These are phyloP conservation scores for Arrhamphus sclerolepis DNA, from an alignment of 2,797 vertebrate species.

Conservation along the genomic window DNA sequence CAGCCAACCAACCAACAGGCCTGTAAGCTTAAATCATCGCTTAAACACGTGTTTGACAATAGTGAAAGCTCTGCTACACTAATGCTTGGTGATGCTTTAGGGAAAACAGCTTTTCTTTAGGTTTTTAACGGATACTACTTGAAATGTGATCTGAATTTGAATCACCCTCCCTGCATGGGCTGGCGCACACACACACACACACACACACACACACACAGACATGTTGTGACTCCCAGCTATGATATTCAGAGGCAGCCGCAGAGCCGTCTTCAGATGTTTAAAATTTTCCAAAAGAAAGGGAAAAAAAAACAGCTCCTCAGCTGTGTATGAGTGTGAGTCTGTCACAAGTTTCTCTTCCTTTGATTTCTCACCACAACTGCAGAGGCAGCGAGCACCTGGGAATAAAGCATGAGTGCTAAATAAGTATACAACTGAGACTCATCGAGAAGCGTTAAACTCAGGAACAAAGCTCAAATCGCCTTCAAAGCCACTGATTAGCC, in stretches of 20 bases:
- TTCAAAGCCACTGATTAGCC: slow-evolving; percentile 23
- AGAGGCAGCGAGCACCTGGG: slow-evolving; percentile 37
- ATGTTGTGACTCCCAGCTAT: slow-evolving; percentile 46
- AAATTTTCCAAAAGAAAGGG: slow-evolving; percentile 35
- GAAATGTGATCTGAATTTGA: slow-evolving; percentile 53
- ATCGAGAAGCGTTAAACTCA: slow-evolving; percentile 18
- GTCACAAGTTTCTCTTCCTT: slow-evolving; percentile 44
- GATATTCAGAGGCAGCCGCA: slow-evolving; percentile 38
- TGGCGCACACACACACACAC: background rate
- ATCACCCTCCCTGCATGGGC: slow-evolving; percentile 20
- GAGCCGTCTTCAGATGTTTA: slow-evolving; percentile 43
- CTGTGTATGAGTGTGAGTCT: slow-evolving; percentile 49
- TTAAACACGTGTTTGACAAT: too few species aligned
- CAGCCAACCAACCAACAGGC: background rate
- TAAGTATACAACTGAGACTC: slow-evolving; percentile 14
- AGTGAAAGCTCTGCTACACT: background rate
- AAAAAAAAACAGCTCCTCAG: slow-evolving; percentile 32
- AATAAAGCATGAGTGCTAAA: slow-evolving; percentile 49
- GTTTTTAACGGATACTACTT: slow-evolving; percentile 22
- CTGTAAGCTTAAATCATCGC: too few species aligned
- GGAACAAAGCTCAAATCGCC: slow-evolving; percentile 32
- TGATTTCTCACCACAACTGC: slow-evolving; percentile 58
- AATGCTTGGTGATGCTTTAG: background rate
- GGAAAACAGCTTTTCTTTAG: slow-evolving; percentile 4
- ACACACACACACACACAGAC: background rate